Base-by-base conservation (phyloP, 2,113 vertebrate species). In the Coregonus clupeaformis region DNA sequence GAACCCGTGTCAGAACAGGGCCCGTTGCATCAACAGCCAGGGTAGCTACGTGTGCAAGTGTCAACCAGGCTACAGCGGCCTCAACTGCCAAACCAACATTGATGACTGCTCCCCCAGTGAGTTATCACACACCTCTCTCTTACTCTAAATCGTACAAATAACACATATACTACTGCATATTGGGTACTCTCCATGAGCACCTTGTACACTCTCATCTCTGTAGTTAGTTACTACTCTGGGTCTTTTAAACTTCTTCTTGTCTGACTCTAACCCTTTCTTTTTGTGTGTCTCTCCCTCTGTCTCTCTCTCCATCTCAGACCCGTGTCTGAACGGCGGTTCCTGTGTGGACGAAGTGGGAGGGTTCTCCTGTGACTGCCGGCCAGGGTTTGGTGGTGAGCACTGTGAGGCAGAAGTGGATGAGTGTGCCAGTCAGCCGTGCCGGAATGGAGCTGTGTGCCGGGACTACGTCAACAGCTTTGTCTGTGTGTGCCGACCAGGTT, bases 381-480 rank as follows among this genome's bases (percentile, higher is more conserved):
- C 88, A 0, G 97, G 97, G 0, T 98, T 98, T 80, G 86, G 89
- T 0, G 97, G 96, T 5, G 92, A 93, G 0, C 95, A 93, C 60
- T 98, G 97, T 42, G 94, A 97, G 60, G 89, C 88, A 2, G 97
- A 98, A 82, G 92, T 96, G 70, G 92, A 98, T 0, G 97, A 98
- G 74, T 98, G 97, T 1, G 87, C 90, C 77, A 96, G 95, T 1
- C 92, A 94, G 5, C 97, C 96, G 0, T 98, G 97, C 85, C 93
- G 84, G 80, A 96, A 98, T 0, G 94, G 94, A 22, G 97, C 94
- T 72, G 88, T 85, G 0, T 98, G 97, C 89, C 91, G 82, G 0
- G 97, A 98, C 89, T 96, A 95, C 0, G 96, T 97, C 89, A 94
- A 97, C 92, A 98, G 97, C 84, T 98, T 96, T 83, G 94, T 95